Conservation (phyloP, 2,797 vertebrate species). For the Crypturellus tataupa region DNA sequence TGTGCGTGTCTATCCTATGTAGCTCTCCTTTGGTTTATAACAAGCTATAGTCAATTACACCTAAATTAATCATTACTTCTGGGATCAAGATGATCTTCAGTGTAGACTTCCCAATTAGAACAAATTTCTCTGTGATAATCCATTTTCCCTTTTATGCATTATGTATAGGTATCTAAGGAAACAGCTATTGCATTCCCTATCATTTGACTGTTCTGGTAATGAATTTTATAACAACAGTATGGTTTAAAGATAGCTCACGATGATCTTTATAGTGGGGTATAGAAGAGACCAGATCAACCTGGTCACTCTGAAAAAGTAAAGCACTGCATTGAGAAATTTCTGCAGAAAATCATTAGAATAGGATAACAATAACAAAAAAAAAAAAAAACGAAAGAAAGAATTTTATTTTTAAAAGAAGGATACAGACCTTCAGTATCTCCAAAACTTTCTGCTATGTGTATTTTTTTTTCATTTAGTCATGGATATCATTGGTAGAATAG, state of each 20-base stretch:
- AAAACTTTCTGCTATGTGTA: rapidly evolving
- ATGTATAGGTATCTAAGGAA: neutral
- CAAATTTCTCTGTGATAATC: neutral
- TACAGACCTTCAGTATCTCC: neutral
- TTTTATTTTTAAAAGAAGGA: too few species aligned
- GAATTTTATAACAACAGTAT: neutral
- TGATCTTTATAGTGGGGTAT: neutral
- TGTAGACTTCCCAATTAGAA: neutral
- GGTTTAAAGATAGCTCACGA: neutral
- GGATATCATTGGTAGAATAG: neutral
- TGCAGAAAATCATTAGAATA: neutral
- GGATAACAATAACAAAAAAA: neutral
- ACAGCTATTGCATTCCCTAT: neutral
- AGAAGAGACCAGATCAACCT: neutral
- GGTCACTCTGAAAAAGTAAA: neutral
- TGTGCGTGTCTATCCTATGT: rapidly evolving
- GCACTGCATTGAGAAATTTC: neutral
- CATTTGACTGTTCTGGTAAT: neutral
- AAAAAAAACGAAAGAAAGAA: too few species aligned
- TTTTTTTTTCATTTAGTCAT: neutral
- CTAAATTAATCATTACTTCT: neutral
- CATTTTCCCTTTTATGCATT: rapidly evolving
- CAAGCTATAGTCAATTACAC: neutral
- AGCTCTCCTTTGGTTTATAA: neutral
- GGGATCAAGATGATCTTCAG: neutral